Base-by-base conservation (phyloP, 2,888 invertebrate species). In the Cosmia trapezina region DNA sequence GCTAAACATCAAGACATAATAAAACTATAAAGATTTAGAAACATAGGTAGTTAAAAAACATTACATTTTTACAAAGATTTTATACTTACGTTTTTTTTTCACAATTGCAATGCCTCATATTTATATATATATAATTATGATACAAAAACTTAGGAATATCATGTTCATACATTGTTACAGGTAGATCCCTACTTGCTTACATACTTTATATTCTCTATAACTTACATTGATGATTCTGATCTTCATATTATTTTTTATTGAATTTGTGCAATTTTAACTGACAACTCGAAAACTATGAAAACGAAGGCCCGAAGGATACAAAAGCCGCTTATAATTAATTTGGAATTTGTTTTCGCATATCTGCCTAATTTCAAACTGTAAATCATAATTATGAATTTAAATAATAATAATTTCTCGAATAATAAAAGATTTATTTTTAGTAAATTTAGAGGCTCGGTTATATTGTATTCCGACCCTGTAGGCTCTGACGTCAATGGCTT, bases 401-500 rank as follows among this genome's bases (percentile, higher is more conserved):
- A 53, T 54, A 47, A 49, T 11, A 47, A 57, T 56, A 0, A 43
- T 67, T 45, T 63, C 12, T 80, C 1, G 11, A 64, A 76, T 53
- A 57, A 64, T 76, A 49, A 17, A 66, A 68, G 47, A 67, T 70
- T 73, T 64, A 67, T 73, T 73, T 78, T 28, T 61, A 59, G 63
- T 73, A 53, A 64, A 76, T 71, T 75, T 67, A 65, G 66, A 71
- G 61, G 67, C 64, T 68, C 78, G 70, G 80, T 70, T 70, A 78
- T 80, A 76, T 80, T 83, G 78, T 85, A 49, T 73, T 68, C 74
- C 87, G 89, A 89, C 90, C 90, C 90, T 89, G 91, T 84, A 68
- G 70, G 47, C 64, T 67, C 59, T 92, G 92, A 92, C 92, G 92
- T 92, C 92, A 92, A 91, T 90, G 80, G 76, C 78, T 83, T 76